Base-by-base conservation (phyloP, 2,113 vertebrate species). In the Suricata suricatta region DNA sequence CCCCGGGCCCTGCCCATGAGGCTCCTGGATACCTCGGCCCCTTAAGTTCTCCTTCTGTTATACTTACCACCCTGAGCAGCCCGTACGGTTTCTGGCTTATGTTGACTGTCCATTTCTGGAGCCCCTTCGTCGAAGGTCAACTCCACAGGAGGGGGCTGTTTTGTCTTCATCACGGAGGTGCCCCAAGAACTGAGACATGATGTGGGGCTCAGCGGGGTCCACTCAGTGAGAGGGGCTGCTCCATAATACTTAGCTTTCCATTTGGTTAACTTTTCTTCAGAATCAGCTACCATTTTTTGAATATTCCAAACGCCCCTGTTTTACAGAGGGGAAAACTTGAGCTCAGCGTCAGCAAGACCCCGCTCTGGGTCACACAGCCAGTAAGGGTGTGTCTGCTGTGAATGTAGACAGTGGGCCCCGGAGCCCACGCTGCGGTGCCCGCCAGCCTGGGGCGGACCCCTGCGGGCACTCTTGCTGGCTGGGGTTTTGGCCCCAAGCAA, bases 371-470 rank as follows among this genome's bases (percentile, higher is more conserved):
- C 29, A 31, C 0, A 19, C 3, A 13, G 71, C 54, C 82, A 14
- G n/a, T 23, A 19, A 19, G 2, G 35, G 6, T 11, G 41, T 44
- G 9, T 19, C 2, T 0, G 5, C 19, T 33, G 57, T 52, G 83
- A 68, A 1, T 25, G 8, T 5, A 31, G 33, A 41, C 8, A 12
- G 33, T 0, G 7, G 31, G 16, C 7, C 16, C 63, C 16, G 33
- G 47, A 47, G 41, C 7, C 27, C 66, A 33, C n/a, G 4, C 0
- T 2, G 15, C 15, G 9, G 80, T 0, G 23, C 68, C 29, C 2
- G 4, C 23, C 64, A 13, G 38, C 3, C 1, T 1, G 16, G 38
- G 14, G 88, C 35, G 15, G 6, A 60, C 69, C 25, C 15, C 16
- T 3, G 17, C 41, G 35, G 14, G 25, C 50, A 6, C 52, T 6